These are phyloP conservation scores for Platygyra sinensis DNA, from an alignment of 64 coral and sea anemone genomes.

Conservation along the genomic window DNA sequence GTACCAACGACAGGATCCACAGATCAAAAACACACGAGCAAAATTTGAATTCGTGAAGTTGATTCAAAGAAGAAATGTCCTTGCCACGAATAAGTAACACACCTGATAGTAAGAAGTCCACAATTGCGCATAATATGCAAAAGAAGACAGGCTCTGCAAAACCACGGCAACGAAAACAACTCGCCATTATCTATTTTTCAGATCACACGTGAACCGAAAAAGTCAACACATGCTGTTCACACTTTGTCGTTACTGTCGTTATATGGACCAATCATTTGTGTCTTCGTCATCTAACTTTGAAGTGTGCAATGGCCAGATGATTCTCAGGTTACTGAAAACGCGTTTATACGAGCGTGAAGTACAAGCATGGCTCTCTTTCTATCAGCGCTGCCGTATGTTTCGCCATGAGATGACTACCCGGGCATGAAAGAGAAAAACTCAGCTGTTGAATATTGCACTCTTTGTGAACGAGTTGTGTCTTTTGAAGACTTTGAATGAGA, in stretches of 20 bases:
- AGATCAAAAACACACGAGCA: conserved; percentile 84
- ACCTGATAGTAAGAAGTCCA: conserved; percentile 59
- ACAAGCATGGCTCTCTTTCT: too few relatives aligned
- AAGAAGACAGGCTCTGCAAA: conserved; percentile 2
- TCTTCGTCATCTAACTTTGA: too few relatives aligned
- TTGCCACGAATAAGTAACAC: conserved; percentile 74
- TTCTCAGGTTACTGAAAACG: too few relatives aligned
- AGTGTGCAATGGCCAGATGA: too few relatives aligned
- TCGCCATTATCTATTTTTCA: background rate
- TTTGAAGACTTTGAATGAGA: too few relatives aligned
- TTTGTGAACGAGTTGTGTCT: too few relatives aligned
- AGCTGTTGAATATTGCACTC: too few relatives aligned
- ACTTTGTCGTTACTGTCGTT: background rate
- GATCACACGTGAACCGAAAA: background rate
- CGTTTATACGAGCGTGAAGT: too few relatives aligned
- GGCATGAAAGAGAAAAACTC: too few relatives aligned
- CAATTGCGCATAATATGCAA: conserved; percentile 9
- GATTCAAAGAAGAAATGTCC: conserved; percentile 52
- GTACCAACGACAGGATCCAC: conserved; percentile 70
- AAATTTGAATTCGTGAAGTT: conserved; percentile 63
- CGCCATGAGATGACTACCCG: too few relatives aligned
- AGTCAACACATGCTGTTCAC: background rate
- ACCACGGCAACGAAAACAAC: background rate
- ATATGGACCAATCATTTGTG: background rate
- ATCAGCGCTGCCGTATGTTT: too few relatives aligned